Evolutionary conservation across 2,888 invertebrate species (phyloP).

Genomic region (Rotaria magnacalcarata): DNA sequence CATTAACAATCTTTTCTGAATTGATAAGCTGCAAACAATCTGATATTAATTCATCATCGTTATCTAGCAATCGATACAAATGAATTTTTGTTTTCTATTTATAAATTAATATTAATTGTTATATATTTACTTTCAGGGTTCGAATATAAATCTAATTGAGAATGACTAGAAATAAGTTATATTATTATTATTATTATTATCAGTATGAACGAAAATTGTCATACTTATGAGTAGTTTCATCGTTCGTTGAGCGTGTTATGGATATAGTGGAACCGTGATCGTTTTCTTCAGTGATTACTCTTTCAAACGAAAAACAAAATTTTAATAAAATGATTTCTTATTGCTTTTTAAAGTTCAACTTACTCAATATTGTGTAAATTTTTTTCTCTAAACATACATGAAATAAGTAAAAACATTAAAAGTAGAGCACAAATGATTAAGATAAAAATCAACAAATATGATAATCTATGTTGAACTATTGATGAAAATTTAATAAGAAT

Average conservation of each 20-base stretch:
- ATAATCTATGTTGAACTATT: neutral
- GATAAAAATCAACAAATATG: neutral
- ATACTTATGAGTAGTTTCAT: neutral
- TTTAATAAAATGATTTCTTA: neutral
- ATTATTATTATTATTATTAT: neutral
- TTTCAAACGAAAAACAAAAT: too few relatives aligned
- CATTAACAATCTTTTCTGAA: neutral
- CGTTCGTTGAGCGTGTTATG: neutral
- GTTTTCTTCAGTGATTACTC: neutral
- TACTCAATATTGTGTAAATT: neutral
- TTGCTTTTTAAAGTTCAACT: neutral
- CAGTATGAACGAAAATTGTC: neutral
- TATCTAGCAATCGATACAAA: neutral
- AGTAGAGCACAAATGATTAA: neutral
- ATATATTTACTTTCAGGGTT: neutral
- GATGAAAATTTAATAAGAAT: too few relatives aligned
- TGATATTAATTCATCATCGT: neutral
- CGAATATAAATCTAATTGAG: neutral
- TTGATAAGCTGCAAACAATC: neutral
- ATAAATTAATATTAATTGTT: neutral
- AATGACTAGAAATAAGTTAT: neutral
- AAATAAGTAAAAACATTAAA: neutral
- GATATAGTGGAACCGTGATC: neutral
- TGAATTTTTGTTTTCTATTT: too few relatives aligned
- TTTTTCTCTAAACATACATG: neutral